A percentile compares a stretch with the other conserved stretches of the same genome.
Conservation (phyloP, 2,113 vertebrate species). For the Anguilla rostrata region DNA sequence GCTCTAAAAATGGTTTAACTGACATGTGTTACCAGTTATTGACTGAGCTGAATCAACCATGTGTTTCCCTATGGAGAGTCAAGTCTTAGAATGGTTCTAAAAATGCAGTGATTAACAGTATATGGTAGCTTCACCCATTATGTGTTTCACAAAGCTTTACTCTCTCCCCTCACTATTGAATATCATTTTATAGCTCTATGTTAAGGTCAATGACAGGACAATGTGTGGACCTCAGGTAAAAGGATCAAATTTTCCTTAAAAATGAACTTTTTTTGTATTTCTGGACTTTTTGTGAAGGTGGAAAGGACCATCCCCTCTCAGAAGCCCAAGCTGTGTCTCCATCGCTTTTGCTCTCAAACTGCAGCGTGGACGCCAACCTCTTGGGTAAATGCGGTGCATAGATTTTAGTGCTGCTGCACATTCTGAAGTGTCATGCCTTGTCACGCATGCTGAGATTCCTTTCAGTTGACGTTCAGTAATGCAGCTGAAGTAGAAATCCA, state of each 20-base stretch:
- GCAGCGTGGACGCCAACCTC: slow-evolving; percentile 70
- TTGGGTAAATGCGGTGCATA: slow-evolving; percentile 63
- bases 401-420: not conserved
- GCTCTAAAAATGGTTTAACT: not conserved
- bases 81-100: not conserved
- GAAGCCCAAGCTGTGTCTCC: slow-evolving; percentile 50
- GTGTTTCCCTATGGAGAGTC: not conserved
- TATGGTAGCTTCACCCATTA: not conserved
- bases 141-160: not conserved
- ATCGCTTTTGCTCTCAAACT: slow-evolving; percentile 68
- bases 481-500: not conserved
- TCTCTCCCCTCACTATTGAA: not conserved
- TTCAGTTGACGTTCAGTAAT: no score
- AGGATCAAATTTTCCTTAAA: not conserved
- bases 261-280: not conserved
- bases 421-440: not conserved
- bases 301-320: slow-evolving; percentile 28
- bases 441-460: not conserved
- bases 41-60: not conserved
- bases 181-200: not conserved
- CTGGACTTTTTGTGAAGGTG: slow-evolving; percentile 33
- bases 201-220: not conserved
- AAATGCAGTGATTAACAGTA: not conserved
- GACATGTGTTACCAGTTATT: not conserved
- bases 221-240: not conserved